phyloP scores from a whole-genome alignment of 2,113 vertebrate species.

The Melanostigma gelatinosum region DNA sequence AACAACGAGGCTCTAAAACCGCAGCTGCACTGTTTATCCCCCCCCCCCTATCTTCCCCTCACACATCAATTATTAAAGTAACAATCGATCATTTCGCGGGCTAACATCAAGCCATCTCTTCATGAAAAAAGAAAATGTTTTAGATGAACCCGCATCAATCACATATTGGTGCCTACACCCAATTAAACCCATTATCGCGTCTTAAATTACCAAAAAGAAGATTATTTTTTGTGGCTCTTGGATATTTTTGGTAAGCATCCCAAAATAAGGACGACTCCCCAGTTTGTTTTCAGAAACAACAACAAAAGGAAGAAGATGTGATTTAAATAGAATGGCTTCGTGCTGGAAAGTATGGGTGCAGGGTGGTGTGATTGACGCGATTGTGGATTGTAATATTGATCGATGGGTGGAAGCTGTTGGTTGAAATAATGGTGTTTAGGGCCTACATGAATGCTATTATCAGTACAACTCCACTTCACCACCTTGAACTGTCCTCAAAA shows the following conservation, averaged over 20 bases:
- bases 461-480: conserved; percentile 56
- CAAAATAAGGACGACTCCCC: background rate
- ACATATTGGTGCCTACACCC: conserved; percentile 54
- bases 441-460: conserved; percentile 65
- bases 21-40: conserved; percentile 80
- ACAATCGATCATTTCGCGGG: conserved; percentile 82
- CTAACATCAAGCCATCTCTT: conserved; percentile 77
- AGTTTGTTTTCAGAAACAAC: background rate
- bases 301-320: conserved; percentile 3
- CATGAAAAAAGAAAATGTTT: conserved; percentile 62
- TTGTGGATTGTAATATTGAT: conserved; percentile 81
- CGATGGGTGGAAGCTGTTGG: conserved; percentile 72
- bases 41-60: conserved; percentile 75
- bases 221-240: conserved; percentile 8
- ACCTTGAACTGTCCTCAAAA: conserved; percentile 68
- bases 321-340: conserved; percentile 65
- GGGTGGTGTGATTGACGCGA: conserved; percentile 69
- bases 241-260: conserved; percentile 22
- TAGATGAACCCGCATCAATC: conserved; percentile 74
- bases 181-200: conserved; percentile 59
- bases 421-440: conserved; percentile 75
- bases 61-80: conserved; percentile 86
- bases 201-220: conserved; percentile 40
- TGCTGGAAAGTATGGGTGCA: conserved; percentile 48
- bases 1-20: conserved; percentile 77